phyloP scores from a whole-genome alignment of 2,797 vertebrate species.

The Rousettus madagascariensis region DNA sequence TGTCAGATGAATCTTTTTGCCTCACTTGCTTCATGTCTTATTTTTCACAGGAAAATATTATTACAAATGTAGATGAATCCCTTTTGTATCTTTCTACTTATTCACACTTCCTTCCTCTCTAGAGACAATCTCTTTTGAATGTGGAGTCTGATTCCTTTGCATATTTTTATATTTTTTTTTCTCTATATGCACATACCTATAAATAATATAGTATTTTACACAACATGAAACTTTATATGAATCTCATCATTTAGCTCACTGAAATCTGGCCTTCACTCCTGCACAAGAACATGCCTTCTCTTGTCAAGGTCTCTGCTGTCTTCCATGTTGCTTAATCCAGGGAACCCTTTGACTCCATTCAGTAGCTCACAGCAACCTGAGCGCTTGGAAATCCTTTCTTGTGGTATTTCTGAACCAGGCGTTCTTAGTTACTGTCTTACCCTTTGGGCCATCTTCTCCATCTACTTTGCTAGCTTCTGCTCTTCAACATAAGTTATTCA shows the following conservation, averaged over 20 bases:
- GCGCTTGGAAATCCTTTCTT: background rate
- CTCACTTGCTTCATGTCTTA: background rate
- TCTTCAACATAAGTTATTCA: background rate
- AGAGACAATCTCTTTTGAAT: constrained; percentile 10
- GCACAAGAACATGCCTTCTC: background rate
- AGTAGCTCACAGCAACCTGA: background rate
- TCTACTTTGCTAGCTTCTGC: background rate
- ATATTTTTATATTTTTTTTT: constrained; percentile 5
- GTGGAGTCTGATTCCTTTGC: background rate
- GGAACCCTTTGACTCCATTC: background rate
- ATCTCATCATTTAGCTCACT: background rate
- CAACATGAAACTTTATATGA: background rate
- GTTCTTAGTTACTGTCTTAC: background rate
- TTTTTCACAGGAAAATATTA: constrained; percentile 13
- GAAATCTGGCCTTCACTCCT: constrained; percentile 7
- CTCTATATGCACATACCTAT: background rate
- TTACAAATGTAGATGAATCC: background rate
- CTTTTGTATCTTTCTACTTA: background rate
- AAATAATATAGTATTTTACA: background rate
- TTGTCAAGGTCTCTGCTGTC: background rate
- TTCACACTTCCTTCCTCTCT: background rate
- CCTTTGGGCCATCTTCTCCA: background rate
- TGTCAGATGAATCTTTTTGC: background rate
- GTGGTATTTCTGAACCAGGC: background rate
- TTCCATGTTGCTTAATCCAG: background rate